These are phyloP conservation scores for Papilio polyxenes DNA, from an alignment of 1,140 invertebrate species.

Conservation along the genomic window DNA sequence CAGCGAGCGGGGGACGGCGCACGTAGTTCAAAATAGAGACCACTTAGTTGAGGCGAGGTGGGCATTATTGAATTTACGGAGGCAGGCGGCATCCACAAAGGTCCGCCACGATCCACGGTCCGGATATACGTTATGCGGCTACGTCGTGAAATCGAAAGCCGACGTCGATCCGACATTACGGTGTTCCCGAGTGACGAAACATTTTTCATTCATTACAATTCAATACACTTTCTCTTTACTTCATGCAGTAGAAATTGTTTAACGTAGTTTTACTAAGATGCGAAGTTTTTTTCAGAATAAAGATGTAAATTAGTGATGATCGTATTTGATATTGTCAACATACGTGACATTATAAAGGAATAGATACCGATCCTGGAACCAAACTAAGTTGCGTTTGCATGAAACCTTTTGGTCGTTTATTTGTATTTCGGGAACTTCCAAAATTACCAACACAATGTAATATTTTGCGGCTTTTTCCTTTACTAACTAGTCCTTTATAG, in stretches of 20 bases:
- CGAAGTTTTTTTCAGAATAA: too few relatives aligned
- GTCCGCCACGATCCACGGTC: slow-evolving; percentile 39
- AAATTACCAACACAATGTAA: not conserved
- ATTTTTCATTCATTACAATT: slow-evolving; percentile 22
- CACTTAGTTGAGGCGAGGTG: slow-evolving; percentile 64
- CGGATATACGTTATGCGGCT: slow-evolving; percentile 32
- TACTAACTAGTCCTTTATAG: not conserved
- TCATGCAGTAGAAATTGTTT: not conserved
- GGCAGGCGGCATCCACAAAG: slow-evolving; percentile 47
- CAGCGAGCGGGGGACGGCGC: slow-evolving; percentile 42
- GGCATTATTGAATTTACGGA: slow-evolving; percentile 75
- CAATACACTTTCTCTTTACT: slow-evolving; percentile 1
- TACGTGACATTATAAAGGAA: too few relatives aligned
- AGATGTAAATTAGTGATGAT: too few relatives aligned
- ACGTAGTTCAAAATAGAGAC: slow-evolving; percentile 71
- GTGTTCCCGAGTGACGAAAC: slow-evolving; percentile 15
- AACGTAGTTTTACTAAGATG: not conserved
- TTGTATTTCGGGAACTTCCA: not conserved
- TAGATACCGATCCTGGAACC: too few relatives aligned
- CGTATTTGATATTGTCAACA: too few relatives aligned
- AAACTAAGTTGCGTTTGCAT: too few relatives aligned
- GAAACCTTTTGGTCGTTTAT: too few relatives aligned
- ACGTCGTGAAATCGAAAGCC: slow-evolving; percentile 27
- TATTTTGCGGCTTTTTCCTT: not conserved
- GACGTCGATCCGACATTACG: slow-evolving; percentile 4